phyloP scores from a whole-genome alignment of 2,797 vertebrate genomes.

The Linurgus olivaceus region DNA sequence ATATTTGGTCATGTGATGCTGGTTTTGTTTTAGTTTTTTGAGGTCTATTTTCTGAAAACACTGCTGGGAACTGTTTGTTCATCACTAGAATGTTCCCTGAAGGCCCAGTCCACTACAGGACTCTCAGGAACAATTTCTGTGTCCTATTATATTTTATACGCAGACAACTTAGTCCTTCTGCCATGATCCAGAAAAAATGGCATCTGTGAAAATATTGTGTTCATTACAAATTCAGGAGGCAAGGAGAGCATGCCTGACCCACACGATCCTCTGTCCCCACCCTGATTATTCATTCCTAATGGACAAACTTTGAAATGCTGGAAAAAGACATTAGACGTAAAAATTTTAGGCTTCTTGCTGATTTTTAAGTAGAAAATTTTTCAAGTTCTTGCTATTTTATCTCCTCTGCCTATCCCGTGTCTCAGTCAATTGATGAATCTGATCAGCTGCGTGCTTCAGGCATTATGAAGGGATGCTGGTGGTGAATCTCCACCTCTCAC shows the following conservation, averaged over 20 bases:
- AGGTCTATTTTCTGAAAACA: not conserved
- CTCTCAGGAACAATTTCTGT: not conserved
- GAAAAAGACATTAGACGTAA: not conserved
- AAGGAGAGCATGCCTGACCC: not conserved
- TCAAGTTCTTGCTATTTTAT: not conserved
- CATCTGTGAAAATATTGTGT: not conserved
- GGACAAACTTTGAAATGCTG: not conserved
- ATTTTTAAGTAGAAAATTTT: not conserved
- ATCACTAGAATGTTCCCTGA: not conserved
- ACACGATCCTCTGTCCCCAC: not conserved
- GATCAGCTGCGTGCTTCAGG: not conserved
- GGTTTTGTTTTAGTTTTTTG: not conserved
- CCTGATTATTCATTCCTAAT: not conserved
- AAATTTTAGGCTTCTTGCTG: not conserved
- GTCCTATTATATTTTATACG: not conserved
- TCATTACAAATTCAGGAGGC: not conserved
- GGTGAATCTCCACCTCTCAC: not conserved
- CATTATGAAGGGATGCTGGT: not conserved
- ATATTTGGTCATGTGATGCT: not conserved
- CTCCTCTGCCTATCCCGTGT: not conserved
- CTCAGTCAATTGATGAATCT: not conserved
- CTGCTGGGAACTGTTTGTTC: not conserved
- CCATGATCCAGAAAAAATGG: not conserved
- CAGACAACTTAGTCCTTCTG: not conserved
- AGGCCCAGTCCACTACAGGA: not conserved